These are phyloP conservation scores for Aradophagus sp. DNA, from an alignment of 1,140 invertebrate genomes.

Conservation along the genomic window DNA sequence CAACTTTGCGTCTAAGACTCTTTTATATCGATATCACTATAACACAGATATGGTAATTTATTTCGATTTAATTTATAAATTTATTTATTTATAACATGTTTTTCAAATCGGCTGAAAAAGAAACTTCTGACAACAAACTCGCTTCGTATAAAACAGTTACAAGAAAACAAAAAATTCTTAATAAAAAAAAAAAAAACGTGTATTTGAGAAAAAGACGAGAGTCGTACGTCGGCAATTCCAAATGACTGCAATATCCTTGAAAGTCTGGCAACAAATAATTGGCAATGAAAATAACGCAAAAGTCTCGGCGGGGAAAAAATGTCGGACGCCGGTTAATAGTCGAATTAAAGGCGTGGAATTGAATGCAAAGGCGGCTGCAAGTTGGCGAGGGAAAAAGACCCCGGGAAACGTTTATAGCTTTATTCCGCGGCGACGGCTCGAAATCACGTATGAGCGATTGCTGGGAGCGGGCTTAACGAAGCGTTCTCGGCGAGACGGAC, in stretches of 20 bases:
- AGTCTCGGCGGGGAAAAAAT: constrained; percentile 23
- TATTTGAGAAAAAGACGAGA: constrained; percentile 4
- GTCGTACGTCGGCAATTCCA: background rate
- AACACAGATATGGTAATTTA: too few relatives aligned
- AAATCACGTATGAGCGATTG: constrained; percentile 38
- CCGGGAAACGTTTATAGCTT: constrained; percentile 50
- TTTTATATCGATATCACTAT: too few relatives aligned
- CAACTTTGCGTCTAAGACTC: too few relatives aligned
- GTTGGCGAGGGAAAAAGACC: constrained; percentile 38
- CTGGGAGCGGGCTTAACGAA: constrained; percentile 48
- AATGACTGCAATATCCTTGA: constrained; percentile 4
- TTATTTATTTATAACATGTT: too few relatives aligned
- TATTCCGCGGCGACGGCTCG: constrained; percentile 36
- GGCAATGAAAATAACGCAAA: constrained; percentile 36
- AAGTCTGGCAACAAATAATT: constrained; percentile 40
- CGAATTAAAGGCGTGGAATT: constrained; percentile 38
- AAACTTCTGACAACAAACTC: constrained; percentile 2
- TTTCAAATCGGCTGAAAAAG: too few relatives aligned
- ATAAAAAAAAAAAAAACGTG: constrained; percentile 25
- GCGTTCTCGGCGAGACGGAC: constrained; percentile 41
- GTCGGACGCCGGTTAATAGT: constrained; percentile 1
- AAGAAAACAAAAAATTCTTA: too few relatives aligned
- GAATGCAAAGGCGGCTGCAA: constrained; percentile 53
- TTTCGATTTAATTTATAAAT: too few relatives aligned
- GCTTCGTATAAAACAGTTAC: too few relatives aligned